Conservation (phyloP, 2,113 vertebrate genomes). For the Dicerorhinus sumatrensis region DNA sequence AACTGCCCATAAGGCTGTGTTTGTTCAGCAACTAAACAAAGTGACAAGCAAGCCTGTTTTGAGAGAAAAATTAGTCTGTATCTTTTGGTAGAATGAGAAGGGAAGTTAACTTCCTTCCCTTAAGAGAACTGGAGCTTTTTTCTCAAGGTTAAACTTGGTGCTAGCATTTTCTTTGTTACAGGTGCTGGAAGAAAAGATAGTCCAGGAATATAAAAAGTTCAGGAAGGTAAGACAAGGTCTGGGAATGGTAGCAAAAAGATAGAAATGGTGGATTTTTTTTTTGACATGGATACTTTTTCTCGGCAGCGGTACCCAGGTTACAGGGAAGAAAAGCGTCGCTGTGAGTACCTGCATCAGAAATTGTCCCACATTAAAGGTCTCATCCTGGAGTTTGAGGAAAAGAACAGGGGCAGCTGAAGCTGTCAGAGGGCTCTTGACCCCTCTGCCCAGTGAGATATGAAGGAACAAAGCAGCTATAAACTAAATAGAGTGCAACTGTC, state of each 20-base stretch:
- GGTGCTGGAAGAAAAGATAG: constrained; percentile 91
- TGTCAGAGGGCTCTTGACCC: not conserved
- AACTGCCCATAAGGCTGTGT: not conserved
- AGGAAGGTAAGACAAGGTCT: constrained; percentile 88
- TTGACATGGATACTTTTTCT: not conserved
- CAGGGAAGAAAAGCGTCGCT: constrained; percentile 91
- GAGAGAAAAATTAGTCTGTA: constrained; percentile 2
- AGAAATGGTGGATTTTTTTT: not conserved
- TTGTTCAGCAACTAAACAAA: not conserved
- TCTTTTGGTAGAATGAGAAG: not conserved
- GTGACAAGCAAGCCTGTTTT: not conserved
- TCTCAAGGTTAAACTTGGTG: not conserved
- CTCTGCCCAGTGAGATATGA: not conserved
- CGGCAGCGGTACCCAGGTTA: constrained; percentile 90
- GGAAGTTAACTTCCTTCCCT: not conserved
- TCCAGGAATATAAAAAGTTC: constrained; percentile 91
- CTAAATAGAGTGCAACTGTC: not conserved
- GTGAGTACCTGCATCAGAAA: constrained; percentile 93
- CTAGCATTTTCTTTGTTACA: constrained; percentile 81
- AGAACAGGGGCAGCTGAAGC: constrained; percentile 59
- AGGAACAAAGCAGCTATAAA: constrained; percentile 30
- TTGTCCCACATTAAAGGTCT: constrained; percentile 92
- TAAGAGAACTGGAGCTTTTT: not conserved
- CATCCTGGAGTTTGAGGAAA: constrained; percentile 91
- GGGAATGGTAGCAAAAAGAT: not conserved